Percentiles rank a stretch among this genome's conserved stretches.
Conservation (phyloP, 2,113 vertebrate species). For the Sebastes schlegelii region DNA sequence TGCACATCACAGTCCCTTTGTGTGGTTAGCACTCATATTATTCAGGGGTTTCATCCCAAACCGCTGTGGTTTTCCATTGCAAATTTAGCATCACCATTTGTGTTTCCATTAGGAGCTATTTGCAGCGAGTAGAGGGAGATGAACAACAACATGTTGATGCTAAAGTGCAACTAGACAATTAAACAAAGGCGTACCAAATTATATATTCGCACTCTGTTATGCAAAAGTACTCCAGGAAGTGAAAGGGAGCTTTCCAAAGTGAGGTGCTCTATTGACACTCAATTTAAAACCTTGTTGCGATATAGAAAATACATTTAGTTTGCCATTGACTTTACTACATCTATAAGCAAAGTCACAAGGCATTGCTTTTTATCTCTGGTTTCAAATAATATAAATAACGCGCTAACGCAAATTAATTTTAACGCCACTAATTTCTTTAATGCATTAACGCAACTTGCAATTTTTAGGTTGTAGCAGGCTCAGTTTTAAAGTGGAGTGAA, state of each 20-base stretch:
- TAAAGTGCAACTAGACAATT: background rate
- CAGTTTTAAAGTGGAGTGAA: no score
- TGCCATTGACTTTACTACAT: background rate
- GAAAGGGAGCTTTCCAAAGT: background rate
- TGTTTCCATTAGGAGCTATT: constrained; percentile 13
- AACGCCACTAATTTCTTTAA: no score
- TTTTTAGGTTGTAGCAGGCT: no score
- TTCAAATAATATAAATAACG: no score
- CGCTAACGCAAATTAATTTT: no score
- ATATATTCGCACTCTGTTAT: background rate
- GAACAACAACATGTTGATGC: background rate
- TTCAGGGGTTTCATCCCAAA: background rate
- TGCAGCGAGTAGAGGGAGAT: background rate
- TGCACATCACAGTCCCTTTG: background rate
- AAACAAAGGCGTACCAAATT: background rate
- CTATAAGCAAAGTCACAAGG: background rate
- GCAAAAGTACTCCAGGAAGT: background rate
- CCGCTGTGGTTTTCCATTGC: background rate
- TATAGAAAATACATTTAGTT: background rate
- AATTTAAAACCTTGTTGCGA: background rate
- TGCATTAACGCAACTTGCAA: no score
- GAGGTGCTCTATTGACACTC: background rate
- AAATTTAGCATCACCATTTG: constrained; percentile 8
- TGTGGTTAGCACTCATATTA: constrained; percentile 10
- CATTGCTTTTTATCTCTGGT: no score